Percentiles rank a stretch among this genome's conserved stretches.
Conservation (phyloP, 2,797 vertebrate genomes). For the Hippocampus kuda region DNA sequence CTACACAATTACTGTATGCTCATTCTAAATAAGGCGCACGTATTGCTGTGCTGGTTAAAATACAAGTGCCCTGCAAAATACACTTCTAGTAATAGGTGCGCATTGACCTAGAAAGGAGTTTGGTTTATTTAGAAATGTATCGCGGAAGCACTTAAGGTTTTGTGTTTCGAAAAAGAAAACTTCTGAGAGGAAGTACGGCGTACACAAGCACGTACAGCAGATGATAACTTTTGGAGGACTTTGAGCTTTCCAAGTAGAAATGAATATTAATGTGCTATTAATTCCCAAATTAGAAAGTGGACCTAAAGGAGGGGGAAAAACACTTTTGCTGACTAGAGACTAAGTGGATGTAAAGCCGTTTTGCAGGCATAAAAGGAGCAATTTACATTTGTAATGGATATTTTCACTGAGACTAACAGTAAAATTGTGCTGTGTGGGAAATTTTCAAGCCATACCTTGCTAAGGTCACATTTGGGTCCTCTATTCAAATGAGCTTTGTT, state of each 20-base stretch:
- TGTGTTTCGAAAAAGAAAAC: neutral
- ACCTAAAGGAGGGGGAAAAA: neutral
- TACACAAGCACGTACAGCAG: neutral
- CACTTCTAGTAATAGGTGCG: neutral
- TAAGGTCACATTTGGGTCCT: neutral
- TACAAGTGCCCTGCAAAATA: neutral
- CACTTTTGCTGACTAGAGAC: conserved; percentile 10
- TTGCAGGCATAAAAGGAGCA: conserved; percentile 1
- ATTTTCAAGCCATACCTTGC: neutral
- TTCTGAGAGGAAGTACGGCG: neutral
- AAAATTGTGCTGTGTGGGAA: neutral
- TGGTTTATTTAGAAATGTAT: neutral
- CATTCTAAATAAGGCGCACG: neutral
- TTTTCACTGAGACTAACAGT: neutral
- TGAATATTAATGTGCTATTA: conserved; percentile 13
- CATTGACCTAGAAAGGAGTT: neutral
- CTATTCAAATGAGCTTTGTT: neutral
- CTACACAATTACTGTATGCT: neutral
- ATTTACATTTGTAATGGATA: conserved; percentile 8
- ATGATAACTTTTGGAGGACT: neutral
- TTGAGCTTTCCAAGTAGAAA: conserved; percentile 1
- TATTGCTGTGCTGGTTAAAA: neutral
- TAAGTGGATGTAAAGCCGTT: conserved; percentile 1
- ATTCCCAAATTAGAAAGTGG: conserved; percentile 8
- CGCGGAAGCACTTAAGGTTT: neutral